These are phyloP conservation scores for Toxotes jaculatrix DNA, from an alignment of 2,113 vertebrate genomes.

Conservation along the genomic window DNA sequence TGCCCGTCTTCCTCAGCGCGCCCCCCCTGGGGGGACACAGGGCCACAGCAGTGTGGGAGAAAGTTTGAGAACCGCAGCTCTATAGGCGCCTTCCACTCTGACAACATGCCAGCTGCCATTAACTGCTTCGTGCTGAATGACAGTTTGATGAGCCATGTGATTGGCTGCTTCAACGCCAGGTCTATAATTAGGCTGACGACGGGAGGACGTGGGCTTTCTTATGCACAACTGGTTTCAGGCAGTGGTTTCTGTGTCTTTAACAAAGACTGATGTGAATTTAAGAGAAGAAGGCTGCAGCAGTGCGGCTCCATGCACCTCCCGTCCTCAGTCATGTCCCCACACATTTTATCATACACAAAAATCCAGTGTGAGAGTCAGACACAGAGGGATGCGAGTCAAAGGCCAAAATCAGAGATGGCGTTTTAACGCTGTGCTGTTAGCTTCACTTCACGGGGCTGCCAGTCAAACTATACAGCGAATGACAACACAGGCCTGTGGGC, in stretches of 20 bases:
- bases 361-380: slow-evolving; percentile 4
- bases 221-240: neutral
- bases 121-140: neutral
- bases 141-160: slow-evolving; percentile 9
- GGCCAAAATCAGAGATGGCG: slow-evolving; percentile 27
- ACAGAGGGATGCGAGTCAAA: neutral
- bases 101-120: neutral
- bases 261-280: neutral
- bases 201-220: neutral
- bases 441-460: slow-evolving; percentile 31
- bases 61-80: neutral
- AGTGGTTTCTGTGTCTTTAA: neutral
- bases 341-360: neutral
- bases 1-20: too few relatives aligned
- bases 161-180: neutral
- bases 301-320: neutral
- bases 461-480: slow-evolving; percentile 27
- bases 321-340: neutral
- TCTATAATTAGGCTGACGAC: slow-evolving; percentile 11
- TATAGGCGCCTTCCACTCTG: neutral
- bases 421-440: slow-evolving; percentile 38
- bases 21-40: too few relatives aligned
- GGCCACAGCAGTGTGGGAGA: too few relatives aligned
- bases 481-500: slow-evolving; percentile 1
- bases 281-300: neutral